Percentiles rank a stretch among this genome's conserved stretches.
Conservation (phyloP, 2,113 vertebrate genomes). For the Neolamprologus variostigma region DNA sequence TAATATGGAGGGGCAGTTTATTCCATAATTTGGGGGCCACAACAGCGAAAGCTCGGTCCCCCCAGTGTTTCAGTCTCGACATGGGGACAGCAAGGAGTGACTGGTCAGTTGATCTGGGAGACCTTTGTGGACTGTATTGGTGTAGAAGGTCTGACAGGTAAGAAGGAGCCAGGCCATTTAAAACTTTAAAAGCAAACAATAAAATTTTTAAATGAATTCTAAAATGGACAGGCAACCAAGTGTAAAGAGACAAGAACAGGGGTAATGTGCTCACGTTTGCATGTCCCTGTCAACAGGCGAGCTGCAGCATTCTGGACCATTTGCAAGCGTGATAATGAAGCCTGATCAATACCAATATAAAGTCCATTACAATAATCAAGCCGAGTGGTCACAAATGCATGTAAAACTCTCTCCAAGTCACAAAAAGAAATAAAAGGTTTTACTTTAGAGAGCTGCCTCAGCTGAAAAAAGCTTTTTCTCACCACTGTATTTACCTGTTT, state of each 20-base stretch:
- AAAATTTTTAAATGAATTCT: neutral
- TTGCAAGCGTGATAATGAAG: too few species aligned
- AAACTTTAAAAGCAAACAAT: neutral
- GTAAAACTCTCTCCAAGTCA: neutral
- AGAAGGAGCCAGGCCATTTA: neutral
- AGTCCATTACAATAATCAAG: neutral
- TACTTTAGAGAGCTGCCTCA: neutral
- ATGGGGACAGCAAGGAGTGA: neutral
- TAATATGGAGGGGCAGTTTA: neutral
- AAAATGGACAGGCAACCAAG: too few species aligned
- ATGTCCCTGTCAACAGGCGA: too few species aligned
- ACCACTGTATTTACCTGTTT: neutral
- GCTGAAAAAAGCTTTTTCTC: neutral
- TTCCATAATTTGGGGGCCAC: neutral
- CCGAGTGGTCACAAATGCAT: neutral
- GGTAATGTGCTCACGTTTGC: too few species aligned
- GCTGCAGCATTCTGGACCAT: too few species aligned
- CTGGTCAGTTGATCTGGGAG: neutral
- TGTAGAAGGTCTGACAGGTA: neutral
- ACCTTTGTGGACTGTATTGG: neutral
- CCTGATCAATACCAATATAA: too few species aligned
- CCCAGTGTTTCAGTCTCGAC: neutral
- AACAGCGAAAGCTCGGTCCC: neutral
- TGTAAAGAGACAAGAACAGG: too few species aligned
- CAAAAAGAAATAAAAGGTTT: neutral